Evolutionary conservation across 1,140 invertebrate genomes (phyloP).

Genomic region (Aradophagus sp.): DNA sequence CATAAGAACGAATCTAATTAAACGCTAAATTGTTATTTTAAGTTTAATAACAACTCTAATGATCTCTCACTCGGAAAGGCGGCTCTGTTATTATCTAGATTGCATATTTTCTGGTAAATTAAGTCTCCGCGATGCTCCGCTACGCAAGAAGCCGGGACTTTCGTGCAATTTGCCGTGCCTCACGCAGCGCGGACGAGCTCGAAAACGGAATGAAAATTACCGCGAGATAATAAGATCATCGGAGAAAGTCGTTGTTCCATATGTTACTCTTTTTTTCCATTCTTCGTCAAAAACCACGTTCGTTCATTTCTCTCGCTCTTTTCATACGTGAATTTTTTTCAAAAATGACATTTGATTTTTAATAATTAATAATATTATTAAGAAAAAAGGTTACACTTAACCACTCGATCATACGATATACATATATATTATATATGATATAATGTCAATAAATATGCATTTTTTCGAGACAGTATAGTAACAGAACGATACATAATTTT

Average conservation of each 20-base stretch:
- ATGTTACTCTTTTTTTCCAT: constrained; percentile 17
- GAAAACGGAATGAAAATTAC: constrained; percentile 46
- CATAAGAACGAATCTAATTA: constrained; percentile 70
- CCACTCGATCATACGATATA: too few relatives aligned
- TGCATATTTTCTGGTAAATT: constrained; percentile 75
- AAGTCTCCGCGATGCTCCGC: constrained; percentile 63
- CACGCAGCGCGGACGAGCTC: constrained; percentile 39
- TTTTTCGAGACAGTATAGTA: too few relatives aligned
- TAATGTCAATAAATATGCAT: too few relatives aligned
- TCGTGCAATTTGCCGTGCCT: constrained; percentile 51
- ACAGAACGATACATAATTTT: too few relatives aligned
- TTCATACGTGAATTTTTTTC: too few relatives aligned
- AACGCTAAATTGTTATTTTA: constrained; percentile 73
- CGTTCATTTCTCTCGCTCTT: too few relatives aligned
- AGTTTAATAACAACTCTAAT: constrained; percentile 73
- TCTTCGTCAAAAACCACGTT: too few relatives aligned
- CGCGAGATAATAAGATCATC: constrained; percentile 47
- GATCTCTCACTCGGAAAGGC: constrained; percentile 63
- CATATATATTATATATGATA: too few relatives aligned
- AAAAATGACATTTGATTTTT: too few relatives aligned
- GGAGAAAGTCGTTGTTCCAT: constrained; percentile 30
- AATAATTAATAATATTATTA: too few relatives aligned
- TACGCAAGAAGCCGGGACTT: constrained; percentile 52
- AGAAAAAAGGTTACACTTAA: too few relatives aligned
- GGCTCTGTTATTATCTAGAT: constrained; percentile 73